These are phyloP conservation scores for Periplaneta americana DNA, from an alignment of 1,140 invertebrate species.

Conservation along the genomic window DNA sequence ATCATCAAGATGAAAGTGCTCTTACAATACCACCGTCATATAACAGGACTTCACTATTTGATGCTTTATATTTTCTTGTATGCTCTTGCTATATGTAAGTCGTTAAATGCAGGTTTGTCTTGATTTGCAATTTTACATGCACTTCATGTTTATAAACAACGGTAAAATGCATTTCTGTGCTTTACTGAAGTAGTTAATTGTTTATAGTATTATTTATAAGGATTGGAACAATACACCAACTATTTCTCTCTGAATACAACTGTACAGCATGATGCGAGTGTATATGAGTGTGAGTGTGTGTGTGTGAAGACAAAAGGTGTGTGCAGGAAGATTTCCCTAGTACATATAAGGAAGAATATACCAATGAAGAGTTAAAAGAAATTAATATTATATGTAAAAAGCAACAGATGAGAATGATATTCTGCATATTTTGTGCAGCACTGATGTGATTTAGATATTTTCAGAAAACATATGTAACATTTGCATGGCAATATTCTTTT, in stretches of 20 bases:
- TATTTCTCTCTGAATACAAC: not conserved
- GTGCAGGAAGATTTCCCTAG: not conserved
- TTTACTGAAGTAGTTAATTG: too few species aligned
- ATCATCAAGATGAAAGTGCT: too few species aligned
- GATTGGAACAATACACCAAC: not conserved
- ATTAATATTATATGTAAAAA: not conserved
- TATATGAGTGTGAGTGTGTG: not conserved
- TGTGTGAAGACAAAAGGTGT: not conserved
- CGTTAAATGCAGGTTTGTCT: too few species aligned
- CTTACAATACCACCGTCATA: too few species aligned
- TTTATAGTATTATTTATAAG: too few species aligned
- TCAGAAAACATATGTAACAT: not conserved
- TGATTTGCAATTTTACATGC: too few species aligned
- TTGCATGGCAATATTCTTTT: not conserved
- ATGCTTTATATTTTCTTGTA: too few species aligned
- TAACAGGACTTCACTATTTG: too few species aligned
- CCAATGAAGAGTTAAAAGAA: not conserved
- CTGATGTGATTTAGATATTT: not conserved
- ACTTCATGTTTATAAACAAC: too few species aligned
- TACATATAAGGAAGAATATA: not conserved
- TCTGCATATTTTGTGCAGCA: not conserved
- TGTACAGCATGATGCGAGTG: not conserved
- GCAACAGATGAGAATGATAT: too few species aligned
- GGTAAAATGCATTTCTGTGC: too few species aligned
- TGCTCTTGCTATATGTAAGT: too few species aligned